phyloP scores from a whole-genome alignment of 2,797 vertebrate species.

The Pterois miles region DNA sequence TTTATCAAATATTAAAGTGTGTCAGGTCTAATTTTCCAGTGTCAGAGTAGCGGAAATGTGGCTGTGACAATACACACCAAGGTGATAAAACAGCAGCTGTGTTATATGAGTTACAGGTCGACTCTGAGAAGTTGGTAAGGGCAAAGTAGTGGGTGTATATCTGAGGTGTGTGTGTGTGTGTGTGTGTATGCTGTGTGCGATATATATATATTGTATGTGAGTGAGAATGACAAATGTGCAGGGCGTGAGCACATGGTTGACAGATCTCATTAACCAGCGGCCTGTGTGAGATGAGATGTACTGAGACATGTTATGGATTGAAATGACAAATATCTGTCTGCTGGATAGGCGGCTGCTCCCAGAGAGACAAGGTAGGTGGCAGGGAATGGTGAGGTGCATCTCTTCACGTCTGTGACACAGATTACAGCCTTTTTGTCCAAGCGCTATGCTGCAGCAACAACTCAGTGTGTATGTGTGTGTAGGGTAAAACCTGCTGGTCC shows the following conservation, averaged over 20 bases:
- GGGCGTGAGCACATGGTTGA: slow-evolving; percentile 17
- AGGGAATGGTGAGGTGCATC: neutral
- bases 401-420: slow-evolving; percentile 18
- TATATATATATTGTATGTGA: neutral
- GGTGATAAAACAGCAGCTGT: slow-evolving; percentile 43
- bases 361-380: slow-evolving; percentile 14
- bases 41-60: slow-evolving; percentile 34
- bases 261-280: slow-evolving; percentile 51
- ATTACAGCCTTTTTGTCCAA: slow-evolving; percentile 14
- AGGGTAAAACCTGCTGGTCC: neutral
- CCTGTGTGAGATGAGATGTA: slow-evolving; percentile 41
- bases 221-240: slow-evolving; percentile 6
- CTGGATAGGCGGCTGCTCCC: neutral
- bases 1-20: slow-evolving; percentile 75
- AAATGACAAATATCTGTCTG: slow-evolving; percentile 44
- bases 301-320: slow-evolving; percentile 43
- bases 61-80: slow-evolving; percentile 36
- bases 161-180: neutral
- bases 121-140: slow-evolving; percentile 11
- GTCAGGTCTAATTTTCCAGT: slow-evolving; percentile 55
- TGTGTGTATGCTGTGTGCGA: neutral
- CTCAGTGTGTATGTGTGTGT: neutral
- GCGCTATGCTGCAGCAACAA: neutral
- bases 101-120: slow-evolving; percentile 15
- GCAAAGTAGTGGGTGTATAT: neutral